A percentile compares a stretch with the other conserved stretches of the same genome.
phyloP scores from a whole-genome alignment of 2,113 vertebrate species.

The Balaenoptera acutorostrata region DNA sequence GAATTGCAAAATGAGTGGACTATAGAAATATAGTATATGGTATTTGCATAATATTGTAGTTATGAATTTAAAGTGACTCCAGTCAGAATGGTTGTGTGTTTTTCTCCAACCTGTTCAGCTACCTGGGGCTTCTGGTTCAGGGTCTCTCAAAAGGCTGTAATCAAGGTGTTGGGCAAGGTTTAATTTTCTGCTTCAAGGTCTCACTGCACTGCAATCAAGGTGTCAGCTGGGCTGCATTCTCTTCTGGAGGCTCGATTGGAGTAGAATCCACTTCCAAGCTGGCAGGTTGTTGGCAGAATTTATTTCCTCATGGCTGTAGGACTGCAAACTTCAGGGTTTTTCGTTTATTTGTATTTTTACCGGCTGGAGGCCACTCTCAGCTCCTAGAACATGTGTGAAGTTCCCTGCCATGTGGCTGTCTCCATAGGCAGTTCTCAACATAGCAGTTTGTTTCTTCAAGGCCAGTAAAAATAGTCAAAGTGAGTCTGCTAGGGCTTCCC shows the following conservation, averaged over 20 bases:
- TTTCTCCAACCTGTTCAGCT: background rate
- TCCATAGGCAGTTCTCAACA: background rate
- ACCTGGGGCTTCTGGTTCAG: background rate
- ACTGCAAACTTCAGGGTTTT: background rate
- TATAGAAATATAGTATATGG: background rate
- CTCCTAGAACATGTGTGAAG: background rate
- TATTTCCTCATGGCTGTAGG: background rate
- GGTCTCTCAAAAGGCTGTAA: background rate
- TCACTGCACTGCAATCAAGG: background rate
- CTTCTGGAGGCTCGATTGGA: background rate
- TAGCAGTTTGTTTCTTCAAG: background rate
- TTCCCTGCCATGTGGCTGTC: background rate
- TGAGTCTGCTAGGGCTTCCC: background rate
- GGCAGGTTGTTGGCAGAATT: background rate
- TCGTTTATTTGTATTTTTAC: background rate
- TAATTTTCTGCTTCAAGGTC: background rate
- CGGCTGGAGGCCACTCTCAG: background rate
- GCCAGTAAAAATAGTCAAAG: background rate
- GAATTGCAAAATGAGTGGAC: background rate
- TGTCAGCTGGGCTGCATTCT: background rate
- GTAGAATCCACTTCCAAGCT: background rate
- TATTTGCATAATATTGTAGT: background rate
- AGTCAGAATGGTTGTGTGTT: background rate
- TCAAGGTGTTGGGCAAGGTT: background rate
- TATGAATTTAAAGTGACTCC: background rate